Conservation (phyloP, 1,140 invertebrate genomes). For the Lordiphosa collinella region DNA sequence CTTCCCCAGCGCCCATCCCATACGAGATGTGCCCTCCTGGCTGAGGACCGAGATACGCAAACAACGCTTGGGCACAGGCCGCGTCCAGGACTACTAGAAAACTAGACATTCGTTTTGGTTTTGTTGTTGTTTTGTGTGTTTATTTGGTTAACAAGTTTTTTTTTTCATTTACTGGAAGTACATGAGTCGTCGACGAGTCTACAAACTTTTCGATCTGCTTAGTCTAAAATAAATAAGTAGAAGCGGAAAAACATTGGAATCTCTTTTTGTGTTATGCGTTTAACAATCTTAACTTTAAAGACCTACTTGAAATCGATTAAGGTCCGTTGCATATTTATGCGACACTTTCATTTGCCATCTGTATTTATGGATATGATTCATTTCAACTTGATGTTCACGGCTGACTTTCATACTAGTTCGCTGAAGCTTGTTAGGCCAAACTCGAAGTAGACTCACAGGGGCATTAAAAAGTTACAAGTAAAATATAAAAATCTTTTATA, state of each 20-base stretch:
- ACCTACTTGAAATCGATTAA: too few relatives aligned
- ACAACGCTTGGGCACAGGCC: conserved; percentile 84
- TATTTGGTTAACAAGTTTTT: conserved; percentile 35
- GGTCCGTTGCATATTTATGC: neutral
- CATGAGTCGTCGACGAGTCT: conserved; percentile 20
- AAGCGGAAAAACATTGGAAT: neutral
- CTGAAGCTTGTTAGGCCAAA: too few relatives aligned
- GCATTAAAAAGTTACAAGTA: too few relatives aligned
- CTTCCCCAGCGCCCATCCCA: conserved; percentile 87
- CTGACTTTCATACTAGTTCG: too few relatives aligned
- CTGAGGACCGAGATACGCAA: conserved; percentile 85
- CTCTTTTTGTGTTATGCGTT: conserved; percentile 16
- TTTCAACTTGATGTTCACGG: too few relatives aligned
- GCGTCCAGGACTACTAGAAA: conserved; percentile 83
- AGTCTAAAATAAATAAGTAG: too few relatives aligned
- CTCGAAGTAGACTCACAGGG: too few relatives aligned
- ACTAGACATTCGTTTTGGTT: neutral
- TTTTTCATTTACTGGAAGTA: conserved; percentile 39
- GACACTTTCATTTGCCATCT: too few relatives aligned
- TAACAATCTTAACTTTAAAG: conserved; percentile 28
- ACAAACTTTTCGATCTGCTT: too few relatives aligned
- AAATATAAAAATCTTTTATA: too few relatives aligned
- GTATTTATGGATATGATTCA: too few relatives aligned
- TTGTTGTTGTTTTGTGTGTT: conserved; percentile 19
- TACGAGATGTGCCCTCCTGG: conserved; percentile 87